A percentile compares a stretch with the other conserved stretches of the same genome.
Conservation (phyloP, 1,140 invertebrate species). For the Drosophila pachea region DNA sequence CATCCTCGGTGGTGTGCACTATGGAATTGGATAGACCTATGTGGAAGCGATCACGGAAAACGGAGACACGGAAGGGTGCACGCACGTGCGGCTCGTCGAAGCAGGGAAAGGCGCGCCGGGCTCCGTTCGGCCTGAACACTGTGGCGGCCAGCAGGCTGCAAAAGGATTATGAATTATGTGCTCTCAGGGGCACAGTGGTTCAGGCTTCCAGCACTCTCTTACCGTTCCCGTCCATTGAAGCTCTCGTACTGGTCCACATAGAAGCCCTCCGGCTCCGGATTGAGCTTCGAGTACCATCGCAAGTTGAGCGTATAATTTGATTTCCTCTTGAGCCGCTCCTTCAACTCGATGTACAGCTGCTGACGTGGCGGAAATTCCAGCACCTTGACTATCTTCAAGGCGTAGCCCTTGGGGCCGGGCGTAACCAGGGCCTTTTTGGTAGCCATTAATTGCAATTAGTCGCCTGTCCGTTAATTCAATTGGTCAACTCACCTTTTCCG, state of each 20-base stretch:
- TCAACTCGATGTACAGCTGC: slow-evolving; percentile 92
- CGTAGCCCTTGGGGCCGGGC: slow-evolving; percentile 84
- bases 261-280: slow-evolving; percentile 92
- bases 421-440: slow-evolving; percentile 83
- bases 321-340: slow-evolving; percentile 87
- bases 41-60: slow-evolving; percentile 90
- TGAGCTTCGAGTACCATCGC: slow-evolving; percentile 89
- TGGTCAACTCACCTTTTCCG: slow-evolving; percentile 83
- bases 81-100: slow-evolving; percentile 98
- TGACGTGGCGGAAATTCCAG: slow-evolving; percentile 90
- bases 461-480: slow-evolving; percentile 32
- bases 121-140: slow-evolving; percentile 96
- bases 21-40: slow-evolving; percentile 94
- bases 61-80: slow-evolving; percentile 93
- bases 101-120: slow-evolving; percentile 96
- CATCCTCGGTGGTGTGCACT: slow-evolving; percentile 91
- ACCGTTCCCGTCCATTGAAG: slow-evolving; percentile 88
- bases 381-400: slow-evolving; percentile 85
- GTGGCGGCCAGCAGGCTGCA: slow-evolving; percentile 93
- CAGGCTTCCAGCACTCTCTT: slow-evolving; percentile 48
- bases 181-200: not conserved
- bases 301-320: slow-evolving; percentile 92
- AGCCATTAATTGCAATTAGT: slow-evolving; percentile 42
- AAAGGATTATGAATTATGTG: slow-evolving; percentile 29
- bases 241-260: slow-evolving; percentile 93